phyloP scores from a whole-genome alignment of 2,113 vertebrate species.

The Dunckerocampus dactyliophorus region DNA sequence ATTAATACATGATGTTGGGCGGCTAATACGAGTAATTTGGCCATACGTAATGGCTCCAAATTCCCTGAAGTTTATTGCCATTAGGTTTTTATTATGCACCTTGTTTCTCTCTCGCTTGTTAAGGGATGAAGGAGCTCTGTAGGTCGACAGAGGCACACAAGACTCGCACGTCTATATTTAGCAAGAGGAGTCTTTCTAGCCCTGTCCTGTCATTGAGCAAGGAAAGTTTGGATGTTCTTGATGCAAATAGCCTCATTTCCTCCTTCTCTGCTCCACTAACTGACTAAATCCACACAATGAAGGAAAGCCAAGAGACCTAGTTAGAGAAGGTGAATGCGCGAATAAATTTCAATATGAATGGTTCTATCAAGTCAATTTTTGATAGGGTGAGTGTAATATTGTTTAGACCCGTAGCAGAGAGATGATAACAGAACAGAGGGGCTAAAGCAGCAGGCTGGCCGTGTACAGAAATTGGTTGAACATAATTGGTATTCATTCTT shows the following conservation, averaged over 20 bases:
- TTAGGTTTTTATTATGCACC: slow-evolving; percentile 51
- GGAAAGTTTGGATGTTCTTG: slow-evolving; percentile 42
- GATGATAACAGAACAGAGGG: slow-evolving; percentile 38
- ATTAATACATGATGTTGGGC: slow-evolving; percentile 57
- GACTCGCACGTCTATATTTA: slow-evolving; percentile 53
- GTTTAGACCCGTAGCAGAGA: slow-evolving; percentile 37
- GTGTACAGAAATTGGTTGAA: slow-evolving; percentile 37
- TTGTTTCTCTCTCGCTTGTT: slow-evolving; percentile 55
- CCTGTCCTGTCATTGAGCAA: slow-evolving; percentile 38
- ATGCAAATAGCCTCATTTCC: slow-evolving; percentile 65
- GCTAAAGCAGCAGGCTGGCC: slow-evolving; percentile 15
- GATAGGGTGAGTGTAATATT: slow-evolving; percentile 54
- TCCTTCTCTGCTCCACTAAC: slow-evolving; percentile 57
- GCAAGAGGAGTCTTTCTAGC: slow-evolving; percentile 24
- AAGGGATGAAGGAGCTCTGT: slow-evolving; percentile 49
- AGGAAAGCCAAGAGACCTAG: slow-evolving; percentile 50
- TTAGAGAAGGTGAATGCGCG: slow-evolving; percentile 46
- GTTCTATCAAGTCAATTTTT: slow-evolving; percentile 51
- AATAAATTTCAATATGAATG: slow-evolving; percentile 60
- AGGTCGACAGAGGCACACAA: slow-evolving; percentile 48
- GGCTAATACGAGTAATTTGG: slow-evolving; percentile 62
- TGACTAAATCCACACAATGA: slow-evolving; percentile 54
- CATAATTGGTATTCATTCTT: slow-evolving; percentile 33
- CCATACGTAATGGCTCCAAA: slow-evolving; percentile 31
- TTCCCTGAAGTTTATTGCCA: slow-evolving; percentile 39